Base-by-base conservation (phyloP, 2,797 vertebrate genomes). In the Paramormyrops hopkinsi region DNA sequence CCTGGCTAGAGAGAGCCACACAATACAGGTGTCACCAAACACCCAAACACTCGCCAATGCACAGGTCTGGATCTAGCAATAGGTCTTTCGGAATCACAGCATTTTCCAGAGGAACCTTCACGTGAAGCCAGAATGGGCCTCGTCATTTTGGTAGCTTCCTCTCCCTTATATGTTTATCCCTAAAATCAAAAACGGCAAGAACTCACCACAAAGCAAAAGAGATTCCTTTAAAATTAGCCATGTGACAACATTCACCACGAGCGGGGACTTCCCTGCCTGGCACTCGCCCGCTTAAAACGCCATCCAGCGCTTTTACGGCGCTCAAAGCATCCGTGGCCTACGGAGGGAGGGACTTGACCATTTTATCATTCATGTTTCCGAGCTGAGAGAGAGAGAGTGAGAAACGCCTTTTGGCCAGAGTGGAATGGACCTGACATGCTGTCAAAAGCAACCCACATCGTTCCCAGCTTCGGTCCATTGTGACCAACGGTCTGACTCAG, bases 1-100 rank as follows among this genome's bases (percentile, higher is more conserved):
- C 92, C 87, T 89, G 90, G 90, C 91, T 90, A 92, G 93, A 93
- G 93, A 92, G 86, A 91, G 92, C 92, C 92, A 92, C 88, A 92
- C 90, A 76, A 56, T 17, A 90, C 90, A 84, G 91, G 46, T 50
- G 88, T 53, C 91, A 91, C 93, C 93, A 94, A 95, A 93, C 91
- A 83, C 25, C 93, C 93, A 94, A 94, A 93, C 91, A 65, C 41
- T 14, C 22, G 82, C 41, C 9, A 7, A 82, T 54, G 46, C 84
- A 82, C 37, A 87, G 19, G 11, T 56, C 53, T 91, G 90, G 86
- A 62, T 91, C 25, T 2, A 84, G n/a, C n/a, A 84, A 37, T 73
- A 73, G 29, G 29, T 33, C 25, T 69, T 37, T 33, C 1, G 0
- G 29, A 73, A 73, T 37, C 37, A 44, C 73, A 41, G 73, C 19